phyloP scores from a whole-genome alignment of 2,113 vertebrate species.

The Dromaius novaehollandiae region DNA sequence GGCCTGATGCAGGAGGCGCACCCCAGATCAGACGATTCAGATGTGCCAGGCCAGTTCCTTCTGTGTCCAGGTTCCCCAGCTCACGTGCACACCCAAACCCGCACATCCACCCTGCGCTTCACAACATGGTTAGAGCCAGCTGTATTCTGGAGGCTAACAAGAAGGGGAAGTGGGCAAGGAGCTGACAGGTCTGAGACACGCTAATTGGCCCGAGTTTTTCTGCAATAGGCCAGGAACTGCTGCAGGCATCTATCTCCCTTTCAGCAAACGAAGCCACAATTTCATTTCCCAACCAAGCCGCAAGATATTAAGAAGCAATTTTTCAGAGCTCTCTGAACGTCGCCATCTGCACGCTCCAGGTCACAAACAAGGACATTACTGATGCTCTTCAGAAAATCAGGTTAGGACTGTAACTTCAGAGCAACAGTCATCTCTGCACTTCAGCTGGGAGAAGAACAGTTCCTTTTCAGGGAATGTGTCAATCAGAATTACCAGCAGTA shows the following conservation, averaged over 20 bases:
- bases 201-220: neutral
- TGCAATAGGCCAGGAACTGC: neutral
- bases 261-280: neutral
- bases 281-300: neutral
- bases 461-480: neutral
- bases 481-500: neutral
- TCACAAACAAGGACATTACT: neutral
- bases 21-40: neutral
- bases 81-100: neutral
- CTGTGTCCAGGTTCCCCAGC: neutral
- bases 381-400: neutral
- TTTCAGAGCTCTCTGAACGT: neutral
- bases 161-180: neutral
- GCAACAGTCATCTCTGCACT: neutral
- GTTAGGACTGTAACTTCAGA: neutral
- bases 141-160: neutral
- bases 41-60: neutral
- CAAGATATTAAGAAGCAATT: neutral
- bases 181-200: neutral
- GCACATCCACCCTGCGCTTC: neutral
- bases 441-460: neutral
- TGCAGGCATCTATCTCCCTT: neutral
- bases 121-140: neutral
- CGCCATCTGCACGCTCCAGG: neutral
- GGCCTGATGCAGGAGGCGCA: accelerated